Percentiles rank a stretch among this genome's conserved stretches.
phyloP scores from a whole-genome alignment of 2,113 vertebrate species.

The Columba janthina region DNA sequence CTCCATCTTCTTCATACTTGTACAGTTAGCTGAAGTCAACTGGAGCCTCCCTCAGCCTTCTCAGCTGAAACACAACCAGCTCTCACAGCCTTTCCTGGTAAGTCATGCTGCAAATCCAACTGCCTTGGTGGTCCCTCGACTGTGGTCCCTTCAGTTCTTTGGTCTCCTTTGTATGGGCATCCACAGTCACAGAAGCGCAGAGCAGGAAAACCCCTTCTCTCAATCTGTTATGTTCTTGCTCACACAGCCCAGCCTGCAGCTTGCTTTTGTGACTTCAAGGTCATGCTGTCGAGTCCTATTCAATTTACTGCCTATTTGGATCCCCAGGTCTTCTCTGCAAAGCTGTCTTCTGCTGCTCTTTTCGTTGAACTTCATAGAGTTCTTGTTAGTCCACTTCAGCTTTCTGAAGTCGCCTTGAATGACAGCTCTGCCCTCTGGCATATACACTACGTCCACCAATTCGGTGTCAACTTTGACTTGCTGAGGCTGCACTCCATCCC shows the following conservation, averaged over 20 bases:
- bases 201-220: neutral
- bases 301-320: neutral
- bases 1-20: neutral
- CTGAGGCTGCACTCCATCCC: neutral
- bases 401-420: neutral
- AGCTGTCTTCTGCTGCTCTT: neutral
- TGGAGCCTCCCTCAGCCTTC: neutral
- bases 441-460: neutral
- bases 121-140: rapidly evolving
- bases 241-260: neutral
- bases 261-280: neutral
- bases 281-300: neutral
- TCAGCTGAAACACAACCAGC: neutral
- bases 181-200: neutral
- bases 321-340: neutral
- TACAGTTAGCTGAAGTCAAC: rapidly evolving
- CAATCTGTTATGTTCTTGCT: neutral
- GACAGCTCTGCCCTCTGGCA: neutral
- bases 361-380: neutral
- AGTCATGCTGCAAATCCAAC: rapidly evolving
- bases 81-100: neutral
- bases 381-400: neutral
- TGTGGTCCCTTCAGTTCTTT: neutral
- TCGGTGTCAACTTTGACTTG: neutral
- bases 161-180: neutral